Conservation (phyloP, 2,797 vertebrate species). For the Chelidonichthys spinosus region DNA sequence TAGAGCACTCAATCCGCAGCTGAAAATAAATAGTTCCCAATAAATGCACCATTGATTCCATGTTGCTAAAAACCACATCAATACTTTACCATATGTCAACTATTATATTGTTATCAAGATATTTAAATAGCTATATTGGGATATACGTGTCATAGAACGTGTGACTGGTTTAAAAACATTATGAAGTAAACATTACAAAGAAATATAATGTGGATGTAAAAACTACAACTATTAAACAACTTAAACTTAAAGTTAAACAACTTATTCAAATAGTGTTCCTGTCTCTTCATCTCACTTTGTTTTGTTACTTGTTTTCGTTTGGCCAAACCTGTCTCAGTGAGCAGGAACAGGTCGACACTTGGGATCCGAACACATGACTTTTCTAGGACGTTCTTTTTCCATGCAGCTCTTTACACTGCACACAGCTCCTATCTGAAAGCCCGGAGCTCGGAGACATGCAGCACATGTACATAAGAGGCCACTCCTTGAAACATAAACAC, state of each 20-base stretch:
- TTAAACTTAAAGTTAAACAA: background rate
- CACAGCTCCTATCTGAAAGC: constrained; percentile 7
- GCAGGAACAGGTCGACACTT: constrained; percentile 27
- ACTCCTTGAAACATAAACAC: constrained; percentile 29
- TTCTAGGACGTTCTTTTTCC: constrained; percentile 8
- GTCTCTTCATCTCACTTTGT: background rate
- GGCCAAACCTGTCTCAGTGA: background rate
- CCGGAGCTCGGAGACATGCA: constrained; percentile 6
- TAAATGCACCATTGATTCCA: background rate
- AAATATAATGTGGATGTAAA: background rate
- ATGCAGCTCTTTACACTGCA: background rate
- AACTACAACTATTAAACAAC: background rate
- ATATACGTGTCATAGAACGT: background rate
- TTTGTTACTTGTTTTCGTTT: background rate
- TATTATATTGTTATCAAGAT: too few species aligned
- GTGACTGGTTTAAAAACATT: background rate
- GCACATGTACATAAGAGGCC: background rate
- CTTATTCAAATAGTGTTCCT: background rate
- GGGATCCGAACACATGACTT: background rate
- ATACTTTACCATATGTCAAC: too few species aligned
- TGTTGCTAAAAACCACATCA: background rate
- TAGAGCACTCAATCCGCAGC: background rate
- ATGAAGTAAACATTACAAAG: background rate
- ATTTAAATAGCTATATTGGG: too few species aligned
- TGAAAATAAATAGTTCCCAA: constrained; percentile 10